Conservation (phyloP, 2,888 invertebrate species). For the Epirrita christyi region DNA sequence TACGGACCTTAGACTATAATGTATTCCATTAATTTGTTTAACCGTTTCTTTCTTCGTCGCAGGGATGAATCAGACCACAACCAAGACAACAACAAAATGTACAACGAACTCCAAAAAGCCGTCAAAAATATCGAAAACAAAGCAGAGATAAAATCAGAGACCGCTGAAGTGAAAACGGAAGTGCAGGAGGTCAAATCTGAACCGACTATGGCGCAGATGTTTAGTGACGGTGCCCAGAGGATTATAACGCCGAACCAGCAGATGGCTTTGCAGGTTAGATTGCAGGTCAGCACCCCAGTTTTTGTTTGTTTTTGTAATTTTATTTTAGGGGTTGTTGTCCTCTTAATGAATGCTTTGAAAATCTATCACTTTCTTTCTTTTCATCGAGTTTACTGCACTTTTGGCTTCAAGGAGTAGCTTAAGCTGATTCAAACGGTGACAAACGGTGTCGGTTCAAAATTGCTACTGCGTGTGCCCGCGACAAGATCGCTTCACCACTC, state of each 20-base stretch:
- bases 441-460: no score
- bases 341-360: no score
- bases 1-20: not conserved
- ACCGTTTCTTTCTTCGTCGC: no score
- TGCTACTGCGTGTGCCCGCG: no score
- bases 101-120: constrained; percentile 69
- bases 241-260: constrained; percentile 69
- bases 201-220: constrained; percentile 55
- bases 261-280: constrained; percentile 65
- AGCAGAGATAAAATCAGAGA: constrained; percentile 59
- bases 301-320: no score
- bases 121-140: constrained; percentile 72
- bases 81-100: constrained; percentile 67
- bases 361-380: no score
- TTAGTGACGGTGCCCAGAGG: constrained; percentile 63
- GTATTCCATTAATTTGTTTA: not conserved
- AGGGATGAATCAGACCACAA: constrained; percentile 68
- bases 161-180: constrained; percentile 62
- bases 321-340: no score
- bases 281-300: constrained; percentile 18
- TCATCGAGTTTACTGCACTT: no score
- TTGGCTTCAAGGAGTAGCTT: no score
- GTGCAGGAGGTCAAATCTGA: constrained; percentile 58
- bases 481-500: no score
- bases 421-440: no score